A percentile compares a stretch with the other conserved stretches of the same genome.
These are phyloP conservation scores for Tenualosa thibaudeaui DNA, from an alignment of 2,797 vertebrate genomes.

Conservation along the genomic window DNA sequence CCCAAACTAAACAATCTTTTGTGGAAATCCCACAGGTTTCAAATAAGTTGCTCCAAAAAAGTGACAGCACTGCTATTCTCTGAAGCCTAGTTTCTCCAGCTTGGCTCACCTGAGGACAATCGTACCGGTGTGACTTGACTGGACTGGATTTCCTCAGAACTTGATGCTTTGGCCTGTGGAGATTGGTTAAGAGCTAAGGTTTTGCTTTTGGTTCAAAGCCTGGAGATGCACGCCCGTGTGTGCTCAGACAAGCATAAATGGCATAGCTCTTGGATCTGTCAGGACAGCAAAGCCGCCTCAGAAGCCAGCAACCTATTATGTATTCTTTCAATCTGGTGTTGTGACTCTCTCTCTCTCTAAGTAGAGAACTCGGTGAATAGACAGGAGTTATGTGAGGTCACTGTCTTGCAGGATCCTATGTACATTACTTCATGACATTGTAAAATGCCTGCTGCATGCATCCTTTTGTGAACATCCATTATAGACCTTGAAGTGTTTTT, in stretches of 20 bases:
- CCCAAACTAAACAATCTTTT: too few species aligned
- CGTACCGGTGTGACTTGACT: too few species aligned
- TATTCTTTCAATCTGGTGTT: background rate
- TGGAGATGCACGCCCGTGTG: background rate
- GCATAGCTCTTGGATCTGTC: background rate
- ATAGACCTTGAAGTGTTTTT: too few species aligned
- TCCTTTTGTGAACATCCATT: too few species aligned
- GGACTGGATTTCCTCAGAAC: too few species aligned
- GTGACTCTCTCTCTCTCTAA: background rate
- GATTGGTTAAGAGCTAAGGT: background rate
- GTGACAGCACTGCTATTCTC: too few species aligned
- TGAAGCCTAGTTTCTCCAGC: too few species aligned
- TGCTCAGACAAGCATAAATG: background rate
- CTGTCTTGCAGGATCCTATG: background rate
- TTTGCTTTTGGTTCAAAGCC: background rate
- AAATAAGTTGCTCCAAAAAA: too few species aligned
- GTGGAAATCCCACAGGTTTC: too few species aligned
- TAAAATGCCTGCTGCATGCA: too few species aligned
- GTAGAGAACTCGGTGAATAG: background rate
- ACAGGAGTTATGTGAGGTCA: background rate
- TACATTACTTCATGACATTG: too few species aligned
- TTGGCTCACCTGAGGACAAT: too few species aligned
- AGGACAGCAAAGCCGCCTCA: background rate
- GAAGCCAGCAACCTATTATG: background rate
- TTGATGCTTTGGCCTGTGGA: background rate